Conservation (phyloP, 2,888 invertebrate species). For the Cerceris ruficornis region DNA sequence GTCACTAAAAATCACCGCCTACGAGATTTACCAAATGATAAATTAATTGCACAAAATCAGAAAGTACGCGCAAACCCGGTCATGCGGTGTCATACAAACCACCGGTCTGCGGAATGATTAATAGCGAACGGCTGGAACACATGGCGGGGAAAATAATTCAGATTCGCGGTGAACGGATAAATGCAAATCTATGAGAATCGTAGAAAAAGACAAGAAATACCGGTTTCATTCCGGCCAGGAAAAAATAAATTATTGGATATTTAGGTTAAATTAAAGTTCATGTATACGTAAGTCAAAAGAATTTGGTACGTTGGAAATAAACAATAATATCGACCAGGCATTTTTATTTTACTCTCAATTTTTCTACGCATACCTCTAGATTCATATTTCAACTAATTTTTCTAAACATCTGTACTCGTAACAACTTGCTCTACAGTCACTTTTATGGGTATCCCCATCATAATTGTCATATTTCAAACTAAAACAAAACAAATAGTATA, state of each 20-base stretch:
- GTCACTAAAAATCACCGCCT: constrained; percentile 42
- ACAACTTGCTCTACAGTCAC: too few species aligned
- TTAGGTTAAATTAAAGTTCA: too few species aligned
- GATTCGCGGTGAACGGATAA: constrained; percentile 5
- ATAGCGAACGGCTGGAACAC: constrained; percentile 13
- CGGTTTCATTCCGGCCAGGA: neutral
- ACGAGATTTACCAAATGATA: constrained; percentile 43
- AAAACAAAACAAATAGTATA: too few species aligned
- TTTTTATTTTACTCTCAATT: too few species aligned
- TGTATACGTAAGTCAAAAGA: too few species aligned
- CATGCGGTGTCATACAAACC: constrained; percentile 17
- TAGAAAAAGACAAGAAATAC: constrained; percentile 9
- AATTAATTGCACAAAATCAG: constrained; percentile 50
- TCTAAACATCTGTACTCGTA: too few species aligned
- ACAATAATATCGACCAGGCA: too few species aligned
- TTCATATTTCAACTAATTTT: too few species aligned
- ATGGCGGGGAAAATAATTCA: constrained; percentile 18
- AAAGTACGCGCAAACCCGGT: constrained; percentile 26
- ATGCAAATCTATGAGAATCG: constrained; percentile 17
- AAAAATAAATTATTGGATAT: neutral
- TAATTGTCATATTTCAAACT: too few species aligned
- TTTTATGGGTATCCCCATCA: too few species aligned
- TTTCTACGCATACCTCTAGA: too few species aligned
- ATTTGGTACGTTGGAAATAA: too few species aligned
- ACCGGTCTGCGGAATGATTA: constrained; percentile 27